Base-by-base conservation (phyloP, 2,888 invertebrate genomes). In the Oxycera nigricornis region DNA sequence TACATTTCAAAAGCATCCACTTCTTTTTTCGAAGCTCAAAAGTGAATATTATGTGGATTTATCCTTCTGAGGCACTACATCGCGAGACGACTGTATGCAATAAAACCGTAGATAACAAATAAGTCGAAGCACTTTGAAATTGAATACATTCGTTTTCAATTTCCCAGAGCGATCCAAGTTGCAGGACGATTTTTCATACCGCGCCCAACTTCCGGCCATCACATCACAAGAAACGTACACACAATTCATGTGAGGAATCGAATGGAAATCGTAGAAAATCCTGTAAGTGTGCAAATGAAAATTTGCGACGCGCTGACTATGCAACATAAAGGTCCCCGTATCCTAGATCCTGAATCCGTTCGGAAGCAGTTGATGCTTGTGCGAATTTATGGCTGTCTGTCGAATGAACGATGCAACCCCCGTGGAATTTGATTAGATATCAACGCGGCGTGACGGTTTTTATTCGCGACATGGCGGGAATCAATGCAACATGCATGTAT, bases 121-220 rank as follows among this genome's bases (percentile, higher is more conserved):
- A 59, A 59, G 59, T 24, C 59, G 24, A 30, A 31, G 59, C 30
- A 39, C 62, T 62, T 62, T 62, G 62, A 62, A 62, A 62, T 62
- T 62, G 62, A 35, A 62, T 62, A 62, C 62, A 62, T 62, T 62
- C 62, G 62, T 62, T 62, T 62, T 28, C 62, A 62, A 62, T 62
- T 35, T 62, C 17, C 62, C 35, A 2, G 20, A n/a, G 35, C 17
- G 35, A 62, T 35, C 35, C 35, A 62, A 62, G 35, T 35, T 20
- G 17, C 31, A 62, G 30, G 30, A 9, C 1, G 31, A 35, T 62
- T 35, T 20, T 59, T 59, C 30, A 22, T 17, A 30, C 35, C n/a
- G 31, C n/a, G 35, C 62, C 9, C 17, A 24, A 55, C 22, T 55
- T 11, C 3, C n/a, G n/a, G n/a, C n/a, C n/a, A n/a, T n/a, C n/a